A percentile compares a stretch with the other conserved stretches of the same genome.
Evolutionary conservation across 2,888 invertebrate genomes (phyloP).

Genomic region (Drosophila fulvimacula): DNA sequence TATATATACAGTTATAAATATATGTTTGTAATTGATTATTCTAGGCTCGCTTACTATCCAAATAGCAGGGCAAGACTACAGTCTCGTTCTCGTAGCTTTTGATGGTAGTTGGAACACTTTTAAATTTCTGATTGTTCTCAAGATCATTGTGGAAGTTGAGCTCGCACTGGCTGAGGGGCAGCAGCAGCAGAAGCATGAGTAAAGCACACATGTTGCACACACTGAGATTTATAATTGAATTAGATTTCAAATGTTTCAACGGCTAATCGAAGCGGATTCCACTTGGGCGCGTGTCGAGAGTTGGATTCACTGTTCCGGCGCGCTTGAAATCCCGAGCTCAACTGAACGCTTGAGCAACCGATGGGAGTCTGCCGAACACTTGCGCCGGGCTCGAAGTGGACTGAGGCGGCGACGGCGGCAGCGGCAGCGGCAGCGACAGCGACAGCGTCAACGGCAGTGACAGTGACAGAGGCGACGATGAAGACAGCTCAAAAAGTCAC

Average conservation of each 20-base stretch:
- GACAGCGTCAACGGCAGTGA: conserved; percentile 21
- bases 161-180: conserved; percentile 32
- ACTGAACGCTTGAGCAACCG: conserved; percentile 74
- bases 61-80: conserved; percentile 91
- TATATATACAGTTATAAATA: not conserved
- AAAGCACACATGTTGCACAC: conserved; percentile 41
- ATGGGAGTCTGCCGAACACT: conserved; percentile 43
- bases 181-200: conserved; percentile 32
- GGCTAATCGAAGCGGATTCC: conserved; percentile 33
- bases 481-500: conserved; percentile 57
- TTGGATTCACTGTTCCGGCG: conserved; percentile 31
- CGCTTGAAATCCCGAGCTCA: conserved; percentile 35
- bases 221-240: conserved; percentile 50
- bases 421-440: conserved; percentile 24
- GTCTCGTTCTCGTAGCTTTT: conserved; percentile 92
- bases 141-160: conserved; percentile 77
- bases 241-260: conserved; percentile 31
- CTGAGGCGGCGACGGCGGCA: conserved; percentile 18
- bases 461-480: conserved; percentile 33
- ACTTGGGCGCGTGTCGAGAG: conserved; percentile 43
- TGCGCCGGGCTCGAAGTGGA: conserved; percentile 20
- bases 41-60: conserved; percentile 87
- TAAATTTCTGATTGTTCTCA: conserved; percentile 86
- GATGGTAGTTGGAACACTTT: conserved; percentile 90
- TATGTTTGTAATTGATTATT: not conserved